Evolutionary conservation across 2,113 vertebrate species (phyloP).

Genomic region (Polypterus senegalus): DNA sequence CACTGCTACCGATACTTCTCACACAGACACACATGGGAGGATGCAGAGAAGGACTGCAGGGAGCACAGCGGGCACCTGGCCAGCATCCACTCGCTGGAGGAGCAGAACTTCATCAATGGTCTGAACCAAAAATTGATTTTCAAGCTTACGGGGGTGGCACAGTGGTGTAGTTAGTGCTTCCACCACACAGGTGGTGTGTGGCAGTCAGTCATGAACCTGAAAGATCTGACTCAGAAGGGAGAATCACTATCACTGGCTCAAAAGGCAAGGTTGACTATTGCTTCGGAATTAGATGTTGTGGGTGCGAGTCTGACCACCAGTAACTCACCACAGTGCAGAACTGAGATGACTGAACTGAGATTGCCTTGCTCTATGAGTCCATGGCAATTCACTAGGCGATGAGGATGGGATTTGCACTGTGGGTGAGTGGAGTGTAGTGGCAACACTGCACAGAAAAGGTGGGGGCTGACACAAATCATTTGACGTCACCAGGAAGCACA

Average conservation of each 20-base stretch:
- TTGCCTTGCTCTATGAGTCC: too few relatives aligned
- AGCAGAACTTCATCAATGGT: slow-evolving; percentile 79
- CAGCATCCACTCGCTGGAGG: slow-evolving; percentile 70
- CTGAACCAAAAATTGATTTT: slow-evolving; percentile 1
- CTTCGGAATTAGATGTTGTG: background rate
- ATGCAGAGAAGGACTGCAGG: slow-evolving; percentile 79
- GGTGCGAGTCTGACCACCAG: background rate
- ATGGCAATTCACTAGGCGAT: too few relatives aligned
- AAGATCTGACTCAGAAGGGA: background rate
- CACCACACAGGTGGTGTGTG: too few relatives aligned
- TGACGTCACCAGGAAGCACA: too few relatives aligned
- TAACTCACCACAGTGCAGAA: too few relatives aligned
- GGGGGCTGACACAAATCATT: too few relatives aligned
- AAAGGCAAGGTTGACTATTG: too few relatives aligned
- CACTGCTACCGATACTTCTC: slow-evolving; percentile 82
- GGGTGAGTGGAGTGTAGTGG: too few relatives aligned
- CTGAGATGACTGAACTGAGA: too few relatives aligned
- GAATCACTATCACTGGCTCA: background rate
- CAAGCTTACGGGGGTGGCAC: rapidly evolving
- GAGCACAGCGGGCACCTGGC: slow-evolving; percentile 72
- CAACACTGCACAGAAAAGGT: too few relatives aligned
- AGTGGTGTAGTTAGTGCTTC: background rate
- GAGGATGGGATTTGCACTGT: too few relatives aligned
- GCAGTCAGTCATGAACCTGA: background rate
- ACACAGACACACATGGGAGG: slow-evolving; percentile 85